Evolutionary conservation across 2,113 vertebrate genomes (phyloP).

Genomic region (Lamprologus ornatipinnis): DNA sequence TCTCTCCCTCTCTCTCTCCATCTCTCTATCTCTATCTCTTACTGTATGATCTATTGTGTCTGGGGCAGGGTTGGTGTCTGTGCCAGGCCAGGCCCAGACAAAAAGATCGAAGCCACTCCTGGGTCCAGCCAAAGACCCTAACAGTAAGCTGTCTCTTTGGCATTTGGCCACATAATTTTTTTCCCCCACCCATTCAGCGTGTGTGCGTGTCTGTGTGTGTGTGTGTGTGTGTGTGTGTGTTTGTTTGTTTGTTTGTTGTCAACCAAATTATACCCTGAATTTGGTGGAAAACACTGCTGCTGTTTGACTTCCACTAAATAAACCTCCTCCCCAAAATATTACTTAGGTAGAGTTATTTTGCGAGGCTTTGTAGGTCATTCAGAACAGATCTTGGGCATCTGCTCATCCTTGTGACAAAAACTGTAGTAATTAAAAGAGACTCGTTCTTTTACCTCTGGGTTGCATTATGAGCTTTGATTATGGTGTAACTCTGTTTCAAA

Average conservation of each 20-base stretch:
- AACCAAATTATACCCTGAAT: conserved; percentile 1
- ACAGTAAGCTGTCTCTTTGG: conserved; percentile 70
- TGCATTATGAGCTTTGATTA: neutral
- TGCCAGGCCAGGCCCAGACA: conserved; percentile 68
- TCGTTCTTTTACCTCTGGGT: neutral
- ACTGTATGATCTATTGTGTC: conserved; percentile 72
- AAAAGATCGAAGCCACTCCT: conserved; percentile 65
- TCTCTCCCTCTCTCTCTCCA: neutral
- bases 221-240: no score
- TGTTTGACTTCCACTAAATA: neutral
- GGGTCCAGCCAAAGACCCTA: conserved; percentile 56
- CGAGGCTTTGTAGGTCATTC: neutral
- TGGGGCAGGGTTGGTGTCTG: conserved; percentile 53
- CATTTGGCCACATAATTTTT: conserved; percentile 52
- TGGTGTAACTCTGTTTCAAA: neutral
- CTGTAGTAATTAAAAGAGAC: neutral
- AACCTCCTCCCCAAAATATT: neutral
- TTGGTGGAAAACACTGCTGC: neutral
- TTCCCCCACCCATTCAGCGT: conserved; percentile 1
- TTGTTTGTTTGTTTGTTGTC: conserved; percentile 15
- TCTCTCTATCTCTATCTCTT: neutral
- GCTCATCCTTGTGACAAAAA: neutral
- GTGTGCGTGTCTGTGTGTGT: neutral
- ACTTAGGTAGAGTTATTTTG: neutral
- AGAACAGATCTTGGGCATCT: neutral